phyloP scores from a whole-genome alignment of 2,888 invertebrate genomes.

The Hanleya hanleyi region DNA sequence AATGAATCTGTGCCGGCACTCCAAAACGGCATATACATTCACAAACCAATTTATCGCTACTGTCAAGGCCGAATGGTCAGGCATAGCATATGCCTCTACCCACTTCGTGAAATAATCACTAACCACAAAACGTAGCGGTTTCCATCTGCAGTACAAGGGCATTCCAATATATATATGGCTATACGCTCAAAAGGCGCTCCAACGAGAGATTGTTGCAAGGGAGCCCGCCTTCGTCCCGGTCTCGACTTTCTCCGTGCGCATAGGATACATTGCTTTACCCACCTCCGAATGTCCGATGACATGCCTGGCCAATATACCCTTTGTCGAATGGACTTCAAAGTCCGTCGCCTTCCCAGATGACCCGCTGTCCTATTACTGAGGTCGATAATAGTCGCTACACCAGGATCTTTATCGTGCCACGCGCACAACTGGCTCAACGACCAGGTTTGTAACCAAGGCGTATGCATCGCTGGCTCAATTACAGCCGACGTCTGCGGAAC shows the following conservation, averaged over 20 bases:
- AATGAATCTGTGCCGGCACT: not conserved
- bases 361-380: not conserved
- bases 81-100: not conserved
- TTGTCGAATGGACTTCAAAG: not conserved
- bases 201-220: not conserved
- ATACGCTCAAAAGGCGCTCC: not conserved
- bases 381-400: not conserved
- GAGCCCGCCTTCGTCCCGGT: not conserved
- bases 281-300: not conserved
- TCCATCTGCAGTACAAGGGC: not conserved
- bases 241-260: not conserved
- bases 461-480: not conserved
- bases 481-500: not conserved
- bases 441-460: not conserved
- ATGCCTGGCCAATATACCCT: not conserved
- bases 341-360: not conserved
- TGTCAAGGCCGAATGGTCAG: not conserved
- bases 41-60: not conserved
- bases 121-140: not conserved
- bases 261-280: not conserved
- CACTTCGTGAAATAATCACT: not conserved
- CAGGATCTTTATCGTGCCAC: not conserved
- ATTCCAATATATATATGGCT: not conserved
- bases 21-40: not conserved
- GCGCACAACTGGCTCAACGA: not conserved